Evolutionary conservation across 1,140 invertebrate species (phyloP), one percentile per base, ranked within the genome.

Genomic region (Lanistes nyassanus): DNA sequence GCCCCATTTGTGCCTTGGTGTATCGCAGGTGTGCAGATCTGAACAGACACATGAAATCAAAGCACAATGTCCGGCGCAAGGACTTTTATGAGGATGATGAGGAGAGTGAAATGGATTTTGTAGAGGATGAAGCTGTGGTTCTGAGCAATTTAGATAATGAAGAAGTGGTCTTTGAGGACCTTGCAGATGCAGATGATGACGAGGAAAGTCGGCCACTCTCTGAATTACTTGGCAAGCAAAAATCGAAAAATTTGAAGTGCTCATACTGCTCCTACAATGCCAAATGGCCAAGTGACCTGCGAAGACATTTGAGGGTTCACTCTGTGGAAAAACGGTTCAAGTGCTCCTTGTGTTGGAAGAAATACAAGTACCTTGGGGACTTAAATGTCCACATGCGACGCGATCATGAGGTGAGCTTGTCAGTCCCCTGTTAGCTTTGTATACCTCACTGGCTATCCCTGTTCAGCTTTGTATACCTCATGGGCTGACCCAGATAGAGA

Each of bases 211-310:
- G 56, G 34, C 55, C 70, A 36, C 26, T 72, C 16, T 58, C 70
- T 2, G 39, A 74, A 23, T 47, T 74, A 23, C 11, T 39, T 16
- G 71, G 26, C 42, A 72, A 9, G n/a, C 34, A 76, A 2, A 29
- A 77, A 60, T 5, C 37, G 9, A 31, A 79, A 79, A 21, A 73
- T 26, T 71, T 85, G 11, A 84, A 88, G 74, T 95, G 94, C 83
- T 92, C 92, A 80, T 91, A 92, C 72, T 95, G 94, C 83, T 93
- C 93, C 3, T 93, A 95, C 84, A 91, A 94, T 86, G 94, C 94
- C 74, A 96, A 95, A 86, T 95, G 94, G 88, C 90, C 95, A n/a
- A 94, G 94, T 19, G 95, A 96, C 88, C 91, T 93, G 76, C 92
- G 93, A 21, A 92, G 93, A 62, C 89, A 90, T 83, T 92, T 93